Evolutionary conservation across 2,888 invertebrate genomes (phyloP), one percentile per base, ranked within the genome.

Genomic region (Hesperia comma): DNA sequence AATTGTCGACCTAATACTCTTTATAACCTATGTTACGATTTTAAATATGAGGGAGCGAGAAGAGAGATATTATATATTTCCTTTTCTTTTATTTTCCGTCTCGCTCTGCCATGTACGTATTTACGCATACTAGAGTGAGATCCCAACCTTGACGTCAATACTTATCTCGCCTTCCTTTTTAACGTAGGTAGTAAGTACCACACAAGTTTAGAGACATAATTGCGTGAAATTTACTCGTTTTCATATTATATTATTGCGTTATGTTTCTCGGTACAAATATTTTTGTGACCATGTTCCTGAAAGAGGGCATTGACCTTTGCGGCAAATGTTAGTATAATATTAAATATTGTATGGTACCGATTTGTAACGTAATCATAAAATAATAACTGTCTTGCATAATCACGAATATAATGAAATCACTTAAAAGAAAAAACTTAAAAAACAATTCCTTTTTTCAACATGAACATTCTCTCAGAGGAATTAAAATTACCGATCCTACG

Each of bases 1-100:
- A 61, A 46, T 61, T 49, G 49, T 26, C 60, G 49, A 61, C 33
- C 49, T 46, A 61, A 33, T 33, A 49, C 49, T 49, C 49, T 61
- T 49, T 37, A 49, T 37, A 61, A 37, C 60, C 60, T 49, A 32
- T 37, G 60, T 37, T 61, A 61, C 60, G 49, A 61, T 61, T 61
- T 61, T 37, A 17, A 49, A 61, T 49, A 49, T 19, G 60, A 61
- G 60, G 33, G 33, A 61, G 46, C 14, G 49, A 61, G 60, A 61
- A 49, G 37, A 10, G 33, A 49, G 17, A 61, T 61, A 41, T 43
- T 40, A n/a, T 26, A 58, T 58, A 17, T 6, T 32, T 61, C 49
- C 4, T 12, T 49, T 33, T 49, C 49, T 21, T 43, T 49, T 61
- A 61, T 61, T 37, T 49, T 61, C 49, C 8, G n/a, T 61, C 60